phyloP scores from a whole-genome alignment of 1,140 invertebrate species.

The Brachionus plicatilis region DNA sequence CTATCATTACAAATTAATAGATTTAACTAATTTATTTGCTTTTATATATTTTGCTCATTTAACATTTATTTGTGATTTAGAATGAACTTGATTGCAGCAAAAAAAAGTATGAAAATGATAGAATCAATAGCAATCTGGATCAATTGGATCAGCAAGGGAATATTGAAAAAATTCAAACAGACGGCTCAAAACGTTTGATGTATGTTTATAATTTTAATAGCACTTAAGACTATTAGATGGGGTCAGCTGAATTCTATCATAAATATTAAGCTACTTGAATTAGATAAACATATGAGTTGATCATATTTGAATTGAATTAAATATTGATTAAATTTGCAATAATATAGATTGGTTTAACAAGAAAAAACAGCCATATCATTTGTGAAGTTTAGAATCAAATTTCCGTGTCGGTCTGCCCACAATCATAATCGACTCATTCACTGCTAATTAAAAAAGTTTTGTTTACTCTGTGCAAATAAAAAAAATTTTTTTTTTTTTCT shows the following conservation, averaged over 20 bases:
- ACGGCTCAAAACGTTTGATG: background rate
- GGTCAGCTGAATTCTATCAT: background rate
- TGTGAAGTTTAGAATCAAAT: conserved; percentile 1
- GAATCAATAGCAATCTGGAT: too few species aligned
- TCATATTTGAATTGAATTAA: conserved; percentile 9
- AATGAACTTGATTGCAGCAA: too few species aligned
- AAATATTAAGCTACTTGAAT: background rate
- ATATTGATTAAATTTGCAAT: background rate
- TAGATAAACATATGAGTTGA: conserved; percentile 9
- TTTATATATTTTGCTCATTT: too few species aligned
- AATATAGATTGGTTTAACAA: background rate
- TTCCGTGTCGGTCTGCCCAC: background rate
- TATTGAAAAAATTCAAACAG: background rate
- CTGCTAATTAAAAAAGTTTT: conserved; percentile 28
- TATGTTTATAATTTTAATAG: background rate
- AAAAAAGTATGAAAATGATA: too few species aligned
- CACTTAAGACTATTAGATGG: background rate
- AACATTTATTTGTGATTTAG: too few species aligned
- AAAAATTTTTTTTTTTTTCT: background rate
- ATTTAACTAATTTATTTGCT: too few species aligned
- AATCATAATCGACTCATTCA: background rate
- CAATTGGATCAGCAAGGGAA: background rate
- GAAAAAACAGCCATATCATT: background rate
- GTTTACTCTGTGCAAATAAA: background rate
- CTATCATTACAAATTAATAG: too few species aligned